Conservation (phyloP, 2,797 vertebrate genomes). For the Scyliorhinus canicula region DNA sequence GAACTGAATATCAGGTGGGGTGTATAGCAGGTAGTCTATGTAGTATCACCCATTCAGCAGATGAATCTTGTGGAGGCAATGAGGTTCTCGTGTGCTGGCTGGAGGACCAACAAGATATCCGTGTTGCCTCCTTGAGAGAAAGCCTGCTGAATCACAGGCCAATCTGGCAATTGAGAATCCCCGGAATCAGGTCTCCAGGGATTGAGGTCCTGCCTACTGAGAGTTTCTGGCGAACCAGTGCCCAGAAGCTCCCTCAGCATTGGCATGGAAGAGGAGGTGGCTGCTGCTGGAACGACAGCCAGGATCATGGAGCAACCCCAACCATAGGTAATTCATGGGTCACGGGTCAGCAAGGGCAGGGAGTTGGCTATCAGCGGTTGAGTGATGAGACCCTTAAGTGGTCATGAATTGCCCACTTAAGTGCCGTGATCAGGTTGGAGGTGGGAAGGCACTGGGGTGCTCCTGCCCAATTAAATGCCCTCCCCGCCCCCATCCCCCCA, state of each 20-base stretch:
- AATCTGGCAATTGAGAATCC: background rate
- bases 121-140: background rate
- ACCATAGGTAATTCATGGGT: too few species aligned
- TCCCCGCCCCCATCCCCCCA: too few species aligned
- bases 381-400: too few species aligned
- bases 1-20: background rate
- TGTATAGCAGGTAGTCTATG: background rate
- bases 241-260: background rate
- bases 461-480: too few species aligned
- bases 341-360: too few species aligned
- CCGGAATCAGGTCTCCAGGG: background rate
- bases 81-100: background rate
- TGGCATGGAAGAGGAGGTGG: background rate
- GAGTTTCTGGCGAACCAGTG: background rate
- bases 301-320: background rate
- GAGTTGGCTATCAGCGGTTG: too few species aligned
- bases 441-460: too few species aligned
- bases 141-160: background rate
- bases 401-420: too few species aligned
- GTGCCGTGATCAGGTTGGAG: too few species aligned
- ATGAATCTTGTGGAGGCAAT: background rate
- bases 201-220: background rate
- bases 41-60: too few species aligned
- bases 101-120: background rate
- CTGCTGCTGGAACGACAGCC: background rate